Conservation (phyloP, 92 coral and sea anemone species). For the Ricordea florida region DNA sequence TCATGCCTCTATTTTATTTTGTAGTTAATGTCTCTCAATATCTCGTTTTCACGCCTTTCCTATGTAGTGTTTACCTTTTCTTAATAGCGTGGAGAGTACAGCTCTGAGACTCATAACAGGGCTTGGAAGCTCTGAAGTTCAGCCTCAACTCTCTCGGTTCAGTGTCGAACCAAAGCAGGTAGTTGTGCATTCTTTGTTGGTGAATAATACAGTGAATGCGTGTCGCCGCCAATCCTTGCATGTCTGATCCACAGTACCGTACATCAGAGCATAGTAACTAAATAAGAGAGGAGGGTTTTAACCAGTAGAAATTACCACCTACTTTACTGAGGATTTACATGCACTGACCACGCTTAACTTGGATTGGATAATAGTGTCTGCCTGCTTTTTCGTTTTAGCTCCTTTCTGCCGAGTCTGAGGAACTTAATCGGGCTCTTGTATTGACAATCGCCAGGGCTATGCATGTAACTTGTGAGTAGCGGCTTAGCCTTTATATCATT, state of each 20-base stretch:
- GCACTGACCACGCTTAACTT: too few species aligned
- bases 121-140: constrained; percentile 90
- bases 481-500: neutral
- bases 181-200: too few species aligned
- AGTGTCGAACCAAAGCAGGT: constrained; percentile 85
- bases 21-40: neutral
- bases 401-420: constrained; percentile 92
- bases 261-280: too few species aligned
- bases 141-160: constrained; percentile 84
- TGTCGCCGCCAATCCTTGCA: too few species aligned
- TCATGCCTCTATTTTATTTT: neutral
- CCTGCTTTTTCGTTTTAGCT: constrained; percentile 46
- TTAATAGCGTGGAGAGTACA: constrained; percentile 88
- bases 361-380: too few species aligned
- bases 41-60: neutral
- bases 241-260: too few species aligned
- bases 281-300: too few species aligned
- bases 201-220: too few species aligned
- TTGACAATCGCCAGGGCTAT: constrained; percentile 95
- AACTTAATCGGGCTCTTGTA: constrained; percentile 89
- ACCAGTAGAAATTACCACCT: too few species aligned
- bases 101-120: constrained; percentile 94
- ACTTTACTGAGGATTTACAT: too few species aligned
- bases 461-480: constrained; percentile 86
- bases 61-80: neutral